Evolutionary conservation across 2,797 vertebrate species (phyloP).

Genomic region (Phrynocephalus guinanensis): DNA sequence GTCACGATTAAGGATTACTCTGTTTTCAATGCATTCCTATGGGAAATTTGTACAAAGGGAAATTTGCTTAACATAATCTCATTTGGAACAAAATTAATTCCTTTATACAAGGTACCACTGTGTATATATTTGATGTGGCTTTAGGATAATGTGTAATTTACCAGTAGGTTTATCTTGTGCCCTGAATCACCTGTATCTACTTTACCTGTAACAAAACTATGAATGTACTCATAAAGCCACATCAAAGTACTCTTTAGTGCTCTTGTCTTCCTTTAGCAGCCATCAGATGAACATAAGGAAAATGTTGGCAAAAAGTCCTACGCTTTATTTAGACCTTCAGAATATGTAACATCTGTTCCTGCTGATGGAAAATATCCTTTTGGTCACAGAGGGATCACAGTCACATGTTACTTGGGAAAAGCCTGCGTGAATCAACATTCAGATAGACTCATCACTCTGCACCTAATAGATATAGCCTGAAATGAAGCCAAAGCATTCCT

Average conservation of each 20-base stretch:
- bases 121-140: too few species aligned
- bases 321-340: constrained; percentile 63
- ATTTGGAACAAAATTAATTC: too few species aligned
- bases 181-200: neutral
- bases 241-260: neutral
- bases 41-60: too few species aligned
- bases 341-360: constrained; percentile 73
- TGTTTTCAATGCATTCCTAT: too few species aligned
- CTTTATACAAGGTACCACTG: too few species aligned
- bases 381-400: constrained; percentile 69
- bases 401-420: constrained; percentile 70
- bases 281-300: constrained; percentile 41
- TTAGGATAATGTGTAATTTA: too few species aligned
- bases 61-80: too few species aligned
- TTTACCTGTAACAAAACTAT: constrained; percentile 33
- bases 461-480: constrained; percentile 75
- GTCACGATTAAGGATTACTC: too few species aligned
- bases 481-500: constrained; percentile 75
- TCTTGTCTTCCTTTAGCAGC: neutral
- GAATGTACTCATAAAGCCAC: neutral
- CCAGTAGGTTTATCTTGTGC: neutral
- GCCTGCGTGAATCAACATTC: constrained; percentile 73
- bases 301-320: constrained; percentile 64
- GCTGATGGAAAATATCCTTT: constrained; percentile 74
- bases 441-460: constrained; percentile 78